Percentiles rank a stretch among this genome's conserved stretches.
phyloP scores from a whole-genome alignment of 2,113 vertebrate species.

The Phalacrocorax pelagicus region DNA sequence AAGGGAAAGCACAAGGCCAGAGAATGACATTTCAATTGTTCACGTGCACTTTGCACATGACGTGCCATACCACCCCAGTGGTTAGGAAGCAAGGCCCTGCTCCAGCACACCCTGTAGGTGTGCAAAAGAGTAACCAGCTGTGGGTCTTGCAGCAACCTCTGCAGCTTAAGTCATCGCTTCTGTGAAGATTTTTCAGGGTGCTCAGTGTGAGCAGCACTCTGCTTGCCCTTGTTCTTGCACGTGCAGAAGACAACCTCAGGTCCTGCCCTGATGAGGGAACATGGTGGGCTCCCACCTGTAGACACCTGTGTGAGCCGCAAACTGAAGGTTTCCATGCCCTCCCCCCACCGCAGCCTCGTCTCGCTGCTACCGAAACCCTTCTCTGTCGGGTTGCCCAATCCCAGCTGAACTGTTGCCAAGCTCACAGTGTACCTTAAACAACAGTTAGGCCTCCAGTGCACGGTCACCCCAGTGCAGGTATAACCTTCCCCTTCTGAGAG shows the following conservation, averaged over 20 bases:
- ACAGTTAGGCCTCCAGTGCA: background rate
- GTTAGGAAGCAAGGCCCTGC: background rate
- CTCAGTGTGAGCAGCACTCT: background rate
- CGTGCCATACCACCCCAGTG: accelerated
- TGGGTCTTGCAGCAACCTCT: background rate
- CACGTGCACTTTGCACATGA: accelerated
- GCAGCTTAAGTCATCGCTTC: background rate
- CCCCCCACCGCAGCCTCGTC: accelerated
- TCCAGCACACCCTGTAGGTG: accelerated
- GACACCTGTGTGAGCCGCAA: accelerated
- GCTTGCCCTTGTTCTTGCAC: background rate
- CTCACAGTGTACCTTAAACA: background rate
- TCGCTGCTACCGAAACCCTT: background rate
- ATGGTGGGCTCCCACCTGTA: background rate
- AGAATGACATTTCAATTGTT: background rate
- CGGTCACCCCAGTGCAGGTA: background rate
- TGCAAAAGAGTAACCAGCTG: background rate
- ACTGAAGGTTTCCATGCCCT: background rate
- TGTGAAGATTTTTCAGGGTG: background rate
- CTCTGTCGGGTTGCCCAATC: background rate
- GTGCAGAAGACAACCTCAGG: accelerated
- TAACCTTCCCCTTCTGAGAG: background rate
- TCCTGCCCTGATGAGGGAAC: background rate
- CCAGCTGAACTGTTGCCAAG: background rate
- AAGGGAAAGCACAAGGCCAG: background rate